Evolutionary conservation across 37 sponge, comb jelly and placozoan species (phyloP), one percentile per base, ranked within the genome.

Genomic region (Haliclona indistincta): DNA sequence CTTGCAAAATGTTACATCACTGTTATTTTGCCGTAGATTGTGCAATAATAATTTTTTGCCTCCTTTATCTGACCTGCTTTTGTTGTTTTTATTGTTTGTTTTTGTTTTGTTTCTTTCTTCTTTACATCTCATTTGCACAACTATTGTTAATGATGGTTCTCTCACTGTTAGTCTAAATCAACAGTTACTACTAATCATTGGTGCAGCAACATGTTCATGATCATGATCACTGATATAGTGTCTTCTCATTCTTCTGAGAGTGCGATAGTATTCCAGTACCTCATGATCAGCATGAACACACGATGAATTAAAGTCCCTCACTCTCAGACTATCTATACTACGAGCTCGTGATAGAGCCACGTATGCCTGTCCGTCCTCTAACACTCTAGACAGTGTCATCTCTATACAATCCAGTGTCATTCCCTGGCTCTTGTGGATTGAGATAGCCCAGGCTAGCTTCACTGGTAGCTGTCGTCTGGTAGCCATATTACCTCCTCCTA

Each of bases 381-480:
- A 96, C 5, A 78, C 90, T 56, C 82, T 39, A 6, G 84, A 70
- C 58, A 94, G 77, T 6, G 92, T 87, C 7, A 94, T 67, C 67
- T 94, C 95, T 13, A 94, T 92, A 74, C 95, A 94, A 78, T 94
- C 95, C 56, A 94, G 64, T 26, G 95, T 85, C 92, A 91, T 94
- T 15, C 95, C 95, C 93, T 94, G 95, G 33, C 95, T 94, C 76
- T 94, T 94, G 81, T 94, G 95, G 49, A 94, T 86, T n/a, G 91
- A 91, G 30, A 94, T 78, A 40, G 95, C 95, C 95, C 95, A 94
- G 30, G 95, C 95, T 38, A 94, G 74, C 42, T 86, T 82, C 38
- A 94, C 78, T 36, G 95, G 95, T 33, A 94, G 85, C 74, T 94
- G 95, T 56, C 63, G 69, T 0, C 95, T 58, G 7, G 76, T 51